Base-by-base conservation (phyloP, 1,140 invertebrate species). In the Amphibalanus amphitrite region DNA sequence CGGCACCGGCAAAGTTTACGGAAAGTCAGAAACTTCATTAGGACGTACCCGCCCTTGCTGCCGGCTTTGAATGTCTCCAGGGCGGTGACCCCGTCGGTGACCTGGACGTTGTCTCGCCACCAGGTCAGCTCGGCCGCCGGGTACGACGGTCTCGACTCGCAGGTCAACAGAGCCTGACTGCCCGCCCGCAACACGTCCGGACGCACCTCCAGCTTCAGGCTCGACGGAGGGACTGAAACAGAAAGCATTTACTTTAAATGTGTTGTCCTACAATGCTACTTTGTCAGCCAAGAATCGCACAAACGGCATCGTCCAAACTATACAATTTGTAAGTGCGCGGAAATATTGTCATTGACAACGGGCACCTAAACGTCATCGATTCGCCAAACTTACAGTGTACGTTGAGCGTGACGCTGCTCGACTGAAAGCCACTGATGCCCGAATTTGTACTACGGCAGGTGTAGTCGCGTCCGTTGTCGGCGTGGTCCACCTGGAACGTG, bases 361-460 rank as follows among this genome's bases (percentile, higher is more conserved):
- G n/a, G n/a, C n/a, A n/a, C n/a, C n/a, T n/a, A n/a, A n/a, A n/a
- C n/a, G n/a, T n/a, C n/a, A n/a, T n/a, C n/a, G n/a, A n/a, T n/a
- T n/a, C n/a, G n/a, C n/a, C 33, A 4, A 38, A 38, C 74, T 71
- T 64, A 74, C 74, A 74, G 67, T 73, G 71, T 23, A 74, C 74
- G 4, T 69, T 72, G 33, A 74, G 72, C 3, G 74, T 73, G 29
- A 74, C 74, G n/a, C 72, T 74, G 29, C 70, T 67, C 8, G 74
- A 59, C 29, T 71, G n/a, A 0, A 73, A 70, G 25, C 70, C 88
- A 77, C 89, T 87, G 0, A 92, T 91, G 0, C 95, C 94, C 47
- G 89, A 89, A 82, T 97, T 97, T 1, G 87, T 85, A 0, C 93
- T 94, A 78, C 94, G 91, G 81, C 95, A 98, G 77, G 89, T 85